These are phyloP conservation scores for Tiliacea aurago DNA, from an alignment of 2,888 invertebrate species.

Conservation along the genomic window DNA sequence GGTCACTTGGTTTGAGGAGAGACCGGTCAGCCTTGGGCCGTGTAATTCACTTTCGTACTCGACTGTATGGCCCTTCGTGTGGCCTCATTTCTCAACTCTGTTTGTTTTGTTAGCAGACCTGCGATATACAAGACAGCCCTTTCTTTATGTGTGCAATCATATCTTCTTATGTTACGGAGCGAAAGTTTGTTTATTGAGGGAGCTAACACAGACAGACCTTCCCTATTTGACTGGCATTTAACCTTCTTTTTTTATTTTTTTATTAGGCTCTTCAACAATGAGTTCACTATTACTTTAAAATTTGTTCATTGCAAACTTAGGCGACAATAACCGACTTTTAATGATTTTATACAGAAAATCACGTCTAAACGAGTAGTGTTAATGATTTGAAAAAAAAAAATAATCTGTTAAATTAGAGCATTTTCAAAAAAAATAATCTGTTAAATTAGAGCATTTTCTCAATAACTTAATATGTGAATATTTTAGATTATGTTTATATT, in stretches of 20 bases:
- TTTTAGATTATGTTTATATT: too few relatives aligned
- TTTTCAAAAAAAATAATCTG: too few relatives aligned
- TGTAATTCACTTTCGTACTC: constrained; percentile 88
- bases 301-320: too few relatives aligned
- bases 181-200: constrained; percentile 54
- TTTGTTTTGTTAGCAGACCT: constrained; percentile 80
- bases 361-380: too few relatives aligned
- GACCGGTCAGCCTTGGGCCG: constrained; percentile 89
- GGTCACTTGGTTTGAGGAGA: constrained; percentile 89
- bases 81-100: constrained; percentile 87
- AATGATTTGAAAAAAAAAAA: too few relatives aligned
- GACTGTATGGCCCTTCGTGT: constrained; percentile 84
- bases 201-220: constrained; percentile 29
- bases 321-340: too few relatives aligned
- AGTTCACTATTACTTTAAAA: too few relatives aligned
- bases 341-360: too few relatives aligned
- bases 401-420: too few relatives aligned
- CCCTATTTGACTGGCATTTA: constrained; percentile 34
- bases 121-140: constrained; percentile 61
- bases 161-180: constrained; percentile 60
- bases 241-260: constrained; percentile 37
- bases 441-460: too few relatives aligned
- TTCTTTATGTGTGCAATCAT: constrained; percentile 62
- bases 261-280: too few relatives aligned
- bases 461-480: too few relatives aligned